Conservation (phyloP, 2,113 vertebrate genomes). For the Erinaceus europaeus region DNA sequence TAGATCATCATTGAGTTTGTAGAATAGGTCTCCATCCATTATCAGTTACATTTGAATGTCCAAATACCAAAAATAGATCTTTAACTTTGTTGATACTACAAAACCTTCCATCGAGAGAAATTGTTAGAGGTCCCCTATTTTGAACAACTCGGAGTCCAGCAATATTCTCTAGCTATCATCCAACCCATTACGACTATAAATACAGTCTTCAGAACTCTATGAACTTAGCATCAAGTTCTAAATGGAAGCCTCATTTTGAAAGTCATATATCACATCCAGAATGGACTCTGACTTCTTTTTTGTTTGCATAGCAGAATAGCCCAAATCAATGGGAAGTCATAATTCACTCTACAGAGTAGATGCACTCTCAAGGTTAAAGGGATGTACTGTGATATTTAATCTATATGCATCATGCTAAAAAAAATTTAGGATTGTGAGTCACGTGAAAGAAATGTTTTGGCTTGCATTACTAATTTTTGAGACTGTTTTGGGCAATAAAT, state of each 20-base stretch:
- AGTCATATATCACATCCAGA: neutral
- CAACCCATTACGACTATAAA: neutral
- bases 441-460: neutral
- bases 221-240: neutral
- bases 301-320: neutral
- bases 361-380: neutral
- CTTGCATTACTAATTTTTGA: conserved; percentile 13
- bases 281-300: neutral
- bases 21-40: neutral
- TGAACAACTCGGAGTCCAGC: neutral
- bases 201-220: neutral
- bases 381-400: neutral
- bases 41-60: neutral
- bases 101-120: neutral
- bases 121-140: neutral
- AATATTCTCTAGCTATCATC: neutral
- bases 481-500: neutral
- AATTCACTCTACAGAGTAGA: neutral
- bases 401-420: neutral
- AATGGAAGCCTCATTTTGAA: neutral
- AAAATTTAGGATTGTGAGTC: neutral
- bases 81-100: neutral
- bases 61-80: neutral
- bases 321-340: neutral
- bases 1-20: neutral